Evolutionary conservation across 2,888 invertebrate species (phyloP).

Genomic region (Synanthedon formicaeformis): DNA sequence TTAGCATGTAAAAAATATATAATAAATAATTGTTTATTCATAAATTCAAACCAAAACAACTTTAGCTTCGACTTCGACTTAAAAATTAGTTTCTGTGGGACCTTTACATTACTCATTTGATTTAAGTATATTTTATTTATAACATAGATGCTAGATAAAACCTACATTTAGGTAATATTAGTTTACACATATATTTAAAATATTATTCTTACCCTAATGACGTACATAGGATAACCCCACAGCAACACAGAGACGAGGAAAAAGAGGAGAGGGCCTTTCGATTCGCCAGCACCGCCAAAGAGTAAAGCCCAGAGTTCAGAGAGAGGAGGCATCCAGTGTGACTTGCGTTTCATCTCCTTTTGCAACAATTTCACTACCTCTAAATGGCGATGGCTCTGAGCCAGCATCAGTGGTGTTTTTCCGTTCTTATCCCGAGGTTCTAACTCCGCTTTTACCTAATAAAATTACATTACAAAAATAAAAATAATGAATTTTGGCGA

Average conservation of each 20-base stretch:
- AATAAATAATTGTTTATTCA: too few relatives aligned
- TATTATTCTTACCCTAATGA: conserved; percentile 75
- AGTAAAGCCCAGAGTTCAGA: conserved; percentile 90
- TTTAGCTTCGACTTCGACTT: too few relatives aligned
- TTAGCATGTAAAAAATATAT: too few relatives aligned
- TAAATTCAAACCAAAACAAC: too few relatives aligned
- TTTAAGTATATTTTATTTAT: too few relatives aligned
- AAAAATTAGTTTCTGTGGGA: too few relatives aligned
- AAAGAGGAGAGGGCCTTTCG: conserved; percentile 87
- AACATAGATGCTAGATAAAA: background rate
- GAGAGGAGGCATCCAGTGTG: conserved; percentile 88
- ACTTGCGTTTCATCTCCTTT: conserved; percentile 83
- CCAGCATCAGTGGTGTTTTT: conserved; percentile 90
- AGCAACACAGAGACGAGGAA: conserved; percentile 87
- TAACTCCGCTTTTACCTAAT: conserved; percentile 84
- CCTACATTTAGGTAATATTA: background rate
- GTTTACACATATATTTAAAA: background rate
- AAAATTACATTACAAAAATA: background rate
- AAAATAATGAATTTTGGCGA: too few relatives aligned
- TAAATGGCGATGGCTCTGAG: conserved; percentile 87
- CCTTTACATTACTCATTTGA: too few relatives aligned
- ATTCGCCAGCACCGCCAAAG: conserved; percentile 92
- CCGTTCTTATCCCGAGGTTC: conserved; percentile 92
- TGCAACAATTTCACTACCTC: conserved; percentile 86
- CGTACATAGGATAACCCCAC: conserved; percentile 96